Evolutionary conservation across 2,113 vertebrate species (phyloP), one percentile per base, ranked within the genome.

Genomic region (Bostrychus sinensis): DNA sequence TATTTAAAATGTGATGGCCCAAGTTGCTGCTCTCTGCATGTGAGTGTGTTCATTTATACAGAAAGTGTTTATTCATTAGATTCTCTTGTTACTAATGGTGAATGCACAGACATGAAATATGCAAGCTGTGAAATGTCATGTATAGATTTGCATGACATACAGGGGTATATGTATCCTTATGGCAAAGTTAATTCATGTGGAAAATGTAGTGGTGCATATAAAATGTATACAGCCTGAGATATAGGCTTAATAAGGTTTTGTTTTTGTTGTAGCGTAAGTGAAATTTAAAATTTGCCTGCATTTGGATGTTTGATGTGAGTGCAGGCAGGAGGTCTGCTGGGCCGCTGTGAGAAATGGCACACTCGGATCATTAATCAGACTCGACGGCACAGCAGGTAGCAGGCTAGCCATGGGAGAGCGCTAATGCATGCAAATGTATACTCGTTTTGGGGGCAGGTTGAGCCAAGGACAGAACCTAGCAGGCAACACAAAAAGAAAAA

Each of bases 381-480:
- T 88, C 77, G 83, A 86, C 77, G 85, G 86, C 84, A 45, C 89
- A 86, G 88, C 82, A 79, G 86, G 90, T 84, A 86, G 84, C 86
- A 80, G 86, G 85, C 86, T 63, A 86, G 82, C 86, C 84, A 87
- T 73, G 62, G 89, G 88, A 89, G 88, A 90, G 86, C 62, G 70
- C 86, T 90, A 91, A 90, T 87, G 88, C 88, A 91, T 89, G 88
- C 89, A 91, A 90, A 92, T 90, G 86, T 87, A 90, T 81, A 85
- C 89, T 89, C 78, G 73, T 89, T 89, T 87, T 66, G 82, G 78
- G 81, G 87, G 82, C 84, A 88, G 78, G 80, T 90, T 86, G 88
- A 89, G 82, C 76, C 88, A 90, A 90, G 87, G 85, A 86, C 84
- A 82, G 77, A 84, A 76, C 66, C 73, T 70, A 73, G 74, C 77